phyloP scores from a whole-genome alignment of 2,888 invertebrate genomes.

The Hipparchia semele region DNA sequence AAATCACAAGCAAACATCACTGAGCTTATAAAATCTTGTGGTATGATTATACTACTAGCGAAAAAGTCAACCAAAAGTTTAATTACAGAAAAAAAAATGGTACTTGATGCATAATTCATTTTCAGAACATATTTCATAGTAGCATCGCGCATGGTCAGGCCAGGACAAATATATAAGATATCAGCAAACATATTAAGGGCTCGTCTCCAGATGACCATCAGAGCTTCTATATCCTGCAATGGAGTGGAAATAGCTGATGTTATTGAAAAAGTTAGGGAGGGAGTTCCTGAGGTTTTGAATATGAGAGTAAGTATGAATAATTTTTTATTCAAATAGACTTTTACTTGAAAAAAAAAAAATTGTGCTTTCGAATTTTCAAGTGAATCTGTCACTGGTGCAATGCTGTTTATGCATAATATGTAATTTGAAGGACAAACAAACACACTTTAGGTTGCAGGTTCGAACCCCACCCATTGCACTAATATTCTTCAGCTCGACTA shows the following conservation, averaged over 20 bases:
- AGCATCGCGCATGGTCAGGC: constrained; percentile 94
- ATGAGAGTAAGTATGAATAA: constrained; percentile 85
- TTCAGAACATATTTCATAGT: constrained; percentile 95
- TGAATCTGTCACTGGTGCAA: too few species aligned
- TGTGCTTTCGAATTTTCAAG: too few species aligned
- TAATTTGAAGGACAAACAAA: too few species aligned
- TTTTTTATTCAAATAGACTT: not conserved
- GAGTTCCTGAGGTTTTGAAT: constrained; percentile 94
- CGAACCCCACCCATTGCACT: too few species aligned
- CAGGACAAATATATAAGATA: constrained; percentile 95
- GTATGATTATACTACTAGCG: too few species aligned
- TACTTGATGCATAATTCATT: constrained; percentile 37
- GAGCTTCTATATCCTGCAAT: constrained; percentile 94
- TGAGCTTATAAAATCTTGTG: too few species aligned
- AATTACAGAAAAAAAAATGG: not conserved
- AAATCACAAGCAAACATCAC: too few species aligned
- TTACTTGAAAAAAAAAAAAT: too few species aligned
- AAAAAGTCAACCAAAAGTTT: too few species aligned
- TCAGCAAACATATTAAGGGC: constrained; percentile 92
- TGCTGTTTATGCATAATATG: too few species aligned
- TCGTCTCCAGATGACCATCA: constrained; percentile 90
- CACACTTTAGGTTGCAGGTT: too few species aligned
- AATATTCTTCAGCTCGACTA: too few species aligned
- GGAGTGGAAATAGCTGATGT: constrained; percentile 95
- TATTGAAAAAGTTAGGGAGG: constrained; percentile 90